A percentile compares a stretch with the other conserved stretches of the same genome.
Evolutionary conservation across 2,888 invertebrate genomes (phyloP).

Genomic region (Panzeria rudis): DNA sequence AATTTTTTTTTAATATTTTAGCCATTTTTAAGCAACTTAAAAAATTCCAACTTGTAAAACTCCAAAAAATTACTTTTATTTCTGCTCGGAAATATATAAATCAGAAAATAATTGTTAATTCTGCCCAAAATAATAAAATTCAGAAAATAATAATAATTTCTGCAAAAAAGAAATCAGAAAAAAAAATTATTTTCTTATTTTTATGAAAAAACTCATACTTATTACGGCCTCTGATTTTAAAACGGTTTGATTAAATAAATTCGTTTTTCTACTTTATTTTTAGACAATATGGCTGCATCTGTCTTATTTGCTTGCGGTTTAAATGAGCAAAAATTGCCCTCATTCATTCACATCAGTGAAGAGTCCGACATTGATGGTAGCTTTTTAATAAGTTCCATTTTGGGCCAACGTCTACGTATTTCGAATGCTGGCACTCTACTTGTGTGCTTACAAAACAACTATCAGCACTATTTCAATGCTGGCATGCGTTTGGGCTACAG

Average conservation of each 20-base stretch:
- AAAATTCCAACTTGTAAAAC: no score
- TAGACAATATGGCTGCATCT: constrained; percentile 85
- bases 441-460: constrained; percentile 88
- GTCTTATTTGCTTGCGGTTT: constrained; percentile 87
- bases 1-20: no score
- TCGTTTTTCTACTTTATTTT: constrained; percentile 10
- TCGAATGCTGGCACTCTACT: constrained; percentile 86
- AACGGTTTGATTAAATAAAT: not conserved
- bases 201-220: no score
- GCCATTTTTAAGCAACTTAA: no score
- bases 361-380: constrained; percentile 89
- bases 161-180: no score
- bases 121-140: no score
- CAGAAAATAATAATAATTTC: no score
- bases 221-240: no score
- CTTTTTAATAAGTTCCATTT: constrained; percentile 88
- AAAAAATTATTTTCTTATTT: no score
- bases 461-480: constrained; percentile 89
- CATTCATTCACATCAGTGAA: constrained; percentile 88
- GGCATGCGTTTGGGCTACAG: constrained; percentile 90
- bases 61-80: no score
- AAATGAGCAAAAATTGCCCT: constrained; percentile 85
- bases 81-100: no score
- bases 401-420: constrained; percentile 87
- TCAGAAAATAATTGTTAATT: no score